phyloP scores from a whole-genome alignment of 2,797 vertebrate species.

The Microchirus variegatus region DNA sequence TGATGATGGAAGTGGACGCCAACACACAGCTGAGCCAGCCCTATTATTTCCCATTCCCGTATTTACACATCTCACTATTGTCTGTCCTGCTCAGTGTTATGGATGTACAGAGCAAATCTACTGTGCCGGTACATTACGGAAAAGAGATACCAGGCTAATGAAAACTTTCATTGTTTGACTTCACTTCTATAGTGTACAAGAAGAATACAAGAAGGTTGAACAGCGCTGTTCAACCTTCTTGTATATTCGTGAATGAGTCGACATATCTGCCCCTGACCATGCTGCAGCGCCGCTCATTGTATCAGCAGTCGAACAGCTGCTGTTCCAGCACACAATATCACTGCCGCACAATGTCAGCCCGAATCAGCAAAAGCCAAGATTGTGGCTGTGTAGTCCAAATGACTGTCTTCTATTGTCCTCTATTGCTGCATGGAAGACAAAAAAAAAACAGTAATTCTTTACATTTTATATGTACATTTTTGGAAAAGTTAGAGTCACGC shows the following conservation, averaged over 20 bases:
- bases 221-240: constrained; percentile 45
- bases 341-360: constrained; percentile 28
- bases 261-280: constrained; percentile 61
- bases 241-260: constrained; percentile 39
- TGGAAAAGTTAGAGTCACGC: background rate
- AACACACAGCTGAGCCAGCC: constrained; percentile 57
- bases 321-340: constrained; percentile 56
- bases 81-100: constrained; percentile 44
- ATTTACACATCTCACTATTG: constrained; percentile 59
- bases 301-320: constrained; percentile 51
- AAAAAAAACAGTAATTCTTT: background rate
- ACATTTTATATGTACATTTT: background rate
- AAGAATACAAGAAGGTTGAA: no score
- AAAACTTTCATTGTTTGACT: constrained; percentile 65
- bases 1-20: constrained; percentile 35
- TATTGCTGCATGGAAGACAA: background rate
- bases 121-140: constrained; percentile 38
- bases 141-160: constrained; percentile 34
- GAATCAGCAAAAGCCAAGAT: constrained; percentile 40
- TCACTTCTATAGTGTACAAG: constrained; percentile 21
- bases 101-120: constrained; percentile 38
- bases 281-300: constrained; percentile 49
- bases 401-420: background rate
- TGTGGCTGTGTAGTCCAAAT: constrained; percentile 27
- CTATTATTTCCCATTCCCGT: constrained; percentile 51